A percentile compares a stretch with the other conserved stretches of the same genome.
Conservation (phyloP, 2,797 vertebrate genomes). For the Liasis olivaceus region DNA sequence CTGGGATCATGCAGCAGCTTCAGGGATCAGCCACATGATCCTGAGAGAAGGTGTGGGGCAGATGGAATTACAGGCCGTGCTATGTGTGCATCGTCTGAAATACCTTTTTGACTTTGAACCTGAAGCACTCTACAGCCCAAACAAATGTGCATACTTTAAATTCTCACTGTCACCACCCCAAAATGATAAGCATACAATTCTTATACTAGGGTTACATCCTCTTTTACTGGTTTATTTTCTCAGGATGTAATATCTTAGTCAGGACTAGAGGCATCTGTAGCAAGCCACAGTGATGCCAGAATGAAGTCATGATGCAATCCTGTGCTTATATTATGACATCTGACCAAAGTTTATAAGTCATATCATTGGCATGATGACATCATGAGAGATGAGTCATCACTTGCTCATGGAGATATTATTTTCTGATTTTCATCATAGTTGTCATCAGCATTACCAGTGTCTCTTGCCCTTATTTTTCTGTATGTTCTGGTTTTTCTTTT, state of each 20-base stretch:
- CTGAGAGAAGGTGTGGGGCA: background rate
- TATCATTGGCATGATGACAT: background rate
- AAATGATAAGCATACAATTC: background rate
- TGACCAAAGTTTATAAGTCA: background rate
- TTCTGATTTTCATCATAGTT: background rate
- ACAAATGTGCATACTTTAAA: too few relatives aligned
- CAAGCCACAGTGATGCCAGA: background rate
- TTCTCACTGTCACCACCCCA: too few relatives aligned
- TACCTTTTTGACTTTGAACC: too few relatives aligned
- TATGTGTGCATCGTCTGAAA: background rate
- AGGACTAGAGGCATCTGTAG: background rate
- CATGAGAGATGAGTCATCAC: background rate
- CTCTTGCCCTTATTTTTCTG: background rate
- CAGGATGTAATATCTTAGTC: background rate
- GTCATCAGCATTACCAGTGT: background rate
- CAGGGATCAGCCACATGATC: background rate
- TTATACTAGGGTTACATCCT: background rate
- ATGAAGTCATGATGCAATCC: background rate
- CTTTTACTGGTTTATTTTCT: background rate
- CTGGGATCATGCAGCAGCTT: background rate
- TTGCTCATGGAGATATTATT: background rate
- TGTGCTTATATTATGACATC: background rate
- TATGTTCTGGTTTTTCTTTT: background rate
- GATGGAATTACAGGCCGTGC: background rate
- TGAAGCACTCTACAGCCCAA: too few relatives aligned